Conservation (phyloP, 1,140 invertebrate species). For the Hycleus phaleratus region DNA sequence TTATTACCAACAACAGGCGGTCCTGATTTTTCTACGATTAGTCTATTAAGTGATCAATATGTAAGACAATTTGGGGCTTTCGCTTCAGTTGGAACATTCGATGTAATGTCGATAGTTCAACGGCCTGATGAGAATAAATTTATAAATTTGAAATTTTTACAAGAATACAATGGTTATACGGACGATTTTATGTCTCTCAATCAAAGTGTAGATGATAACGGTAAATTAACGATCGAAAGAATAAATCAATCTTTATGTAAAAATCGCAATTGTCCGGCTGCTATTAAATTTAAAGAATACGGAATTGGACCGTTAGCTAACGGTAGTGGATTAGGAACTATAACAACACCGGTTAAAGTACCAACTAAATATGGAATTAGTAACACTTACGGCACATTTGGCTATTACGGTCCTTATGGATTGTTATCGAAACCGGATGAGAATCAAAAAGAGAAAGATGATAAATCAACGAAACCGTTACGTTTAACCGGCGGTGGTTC, state of each 20-base stretch:
- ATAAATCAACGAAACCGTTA: neutral
- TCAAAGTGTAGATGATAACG: neutral
- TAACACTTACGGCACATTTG: conserved; percentile 35
- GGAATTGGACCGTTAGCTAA: conserved; percentile 37
- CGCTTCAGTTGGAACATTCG: conserved; percentile 16
- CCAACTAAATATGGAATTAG: conserved; percentile 34
- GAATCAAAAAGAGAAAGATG: neutral
- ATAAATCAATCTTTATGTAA: conserved; percentile 32
- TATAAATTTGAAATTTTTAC: conserved; percentile 20
- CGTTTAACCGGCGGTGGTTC: conserved; percentile 25
- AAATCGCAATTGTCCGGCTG: conserved; percentile 36
- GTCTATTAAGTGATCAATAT: neutral
- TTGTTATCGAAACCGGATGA: conserved; percentile 14
- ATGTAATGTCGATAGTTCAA: conserved; percentile 24
- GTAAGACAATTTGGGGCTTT: neutral
- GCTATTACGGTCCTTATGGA: conserved; percentile 36
- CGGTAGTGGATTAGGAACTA: conserved; percentile 30
- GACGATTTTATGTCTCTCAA: no score
- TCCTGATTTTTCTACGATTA: neutral
- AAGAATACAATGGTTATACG: neutral
- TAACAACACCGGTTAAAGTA: conserved; percentile 19
- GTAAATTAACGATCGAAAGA: conserved; percentile 27
- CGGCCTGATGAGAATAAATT: conserved; percentile 29
- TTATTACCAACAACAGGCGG: no score
- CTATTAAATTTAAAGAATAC: conserved; percentile 33